These are phyloP conservation scores for Notothenia coriiceps DNA, from an alignment of 2,113 vertebrate genomes.

Conservation along the genomic window DNA sequence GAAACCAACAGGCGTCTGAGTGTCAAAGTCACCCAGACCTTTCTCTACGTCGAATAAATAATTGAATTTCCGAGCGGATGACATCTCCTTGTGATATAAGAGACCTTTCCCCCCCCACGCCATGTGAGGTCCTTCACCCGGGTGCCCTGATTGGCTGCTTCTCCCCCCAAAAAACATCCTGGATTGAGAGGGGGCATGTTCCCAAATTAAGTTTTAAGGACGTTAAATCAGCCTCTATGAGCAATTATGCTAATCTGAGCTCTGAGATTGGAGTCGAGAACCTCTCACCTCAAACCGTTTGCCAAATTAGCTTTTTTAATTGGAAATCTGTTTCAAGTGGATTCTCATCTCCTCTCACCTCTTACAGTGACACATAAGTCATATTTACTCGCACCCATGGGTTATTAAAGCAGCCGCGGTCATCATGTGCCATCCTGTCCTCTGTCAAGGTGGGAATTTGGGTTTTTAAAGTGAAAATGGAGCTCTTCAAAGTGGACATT, in stretches of 20 bases:
- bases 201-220: conserved; percentile 72
- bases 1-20: neutral
- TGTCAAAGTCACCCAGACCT: conserved; percentile 50
- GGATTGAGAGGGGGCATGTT: conserved; percentile 49
- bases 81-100: conserved; percentile 42
- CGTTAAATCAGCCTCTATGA: conserved; percentile 71
- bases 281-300: conserved; percentile 65
- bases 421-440: conserved; percentile 36
- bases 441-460: conserved; percentile 48
- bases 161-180: conserved; percentile 16
- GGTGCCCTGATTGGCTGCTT: conserved; percentile 6
- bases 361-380: conserved; percentile 57
- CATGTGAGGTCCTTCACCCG: conserved; percentile 16
- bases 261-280: conserved; percentile 68
- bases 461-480: conserved; percentile 16
- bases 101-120: conserved; percentile 22
- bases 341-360: conserved; percentile 57
- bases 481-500: conserved; percentile 4
- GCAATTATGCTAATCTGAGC: conserved; percentile 77
- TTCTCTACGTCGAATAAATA: conserved; percentile 27
- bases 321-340: conserved; percentile 71
- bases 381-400: conserved; percentile 53
- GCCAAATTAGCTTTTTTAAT: conserved; percentile 76
- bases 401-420: conserved; percentile 55
- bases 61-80: conserved; percentile 49